phyloP scores from a whole-genome alignment of 2,797 vertebrate species.

The Chloroceryle inda region DNA sequence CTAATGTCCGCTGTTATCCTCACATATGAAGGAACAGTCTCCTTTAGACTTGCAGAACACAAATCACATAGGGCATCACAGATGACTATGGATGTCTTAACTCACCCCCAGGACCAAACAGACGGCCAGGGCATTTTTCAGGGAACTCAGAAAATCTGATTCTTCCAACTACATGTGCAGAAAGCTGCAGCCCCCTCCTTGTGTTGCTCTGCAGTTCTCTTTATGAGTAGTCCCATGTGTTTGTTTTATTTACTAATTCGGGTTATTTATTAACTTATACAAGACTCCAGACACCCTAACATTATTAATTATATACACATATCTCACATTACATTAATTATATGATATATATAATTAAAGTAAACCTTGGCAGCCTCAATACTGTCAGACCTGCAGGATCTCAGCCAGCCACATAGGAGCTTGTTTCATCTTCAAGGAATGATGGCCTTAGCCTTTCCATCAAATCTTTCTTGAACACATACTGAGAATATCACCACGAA shows the following conservation, averaged over 20 bases:
- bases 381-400: neutral
- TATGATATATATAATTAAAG: constrained; percentile 17
- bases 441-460: neutral
- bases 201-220: neutral
- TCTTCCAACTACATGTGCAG: neutral
- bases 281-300: neutral
- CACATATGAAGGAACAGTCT: neutral
- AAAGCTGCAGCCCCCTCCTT: neutral
- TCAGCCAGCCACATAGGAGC: neutral
- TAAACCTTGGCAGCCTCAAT: constrained; percentile 31
- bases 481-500: constrained; percentile 3
- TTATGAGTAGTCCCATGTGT: neutral
- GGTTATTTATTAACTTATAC: constrained; percentile 26
- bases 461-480: neutral
- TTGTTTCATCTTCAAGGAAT: constrained; percentile 36
- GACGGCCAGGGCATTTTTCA: neutral
- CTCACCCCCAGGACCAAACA: neutral
- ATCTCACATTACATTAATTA: constrained; percentile 5
- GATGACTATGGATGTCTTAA: neutral
- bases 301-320: neutral
- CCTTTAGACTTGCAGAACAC: neutral
- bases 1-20: neutral
- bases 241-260: constrained; percentile 30
- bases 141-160: neutral
- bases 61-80: neutral